These are phyloP conservation scores for Cyprinella venusta DNA, from an alignment of 2,797 vertebrate species.

Conservation along the genomic window DNA sequence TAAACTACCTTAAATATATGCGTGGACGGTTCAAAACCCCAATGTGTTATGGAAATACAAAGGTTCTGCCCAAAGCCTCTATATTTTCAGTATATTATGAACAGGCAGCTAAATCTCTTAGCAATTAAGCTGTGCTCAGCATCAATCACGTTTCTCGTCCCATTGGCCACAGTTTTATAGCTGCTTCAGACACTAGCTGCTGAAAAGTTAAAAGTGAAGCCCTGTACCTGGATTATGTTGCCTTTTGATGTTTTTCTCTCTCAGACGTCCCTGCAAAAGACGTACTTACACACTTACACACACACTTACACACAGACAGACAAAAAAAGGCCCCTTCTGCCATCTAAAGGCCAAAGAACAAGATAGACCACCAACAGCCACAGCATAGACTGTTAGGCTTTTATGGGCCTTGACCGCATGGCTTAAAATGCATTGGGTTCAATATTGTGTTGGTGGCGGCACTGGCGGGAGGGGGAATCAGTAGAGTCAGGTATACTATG, in stretches of 20 bases:
- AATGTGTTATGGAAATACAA: background rate
- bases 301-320: constrained; percentile 46
- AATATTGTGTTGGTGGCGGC: background rate
- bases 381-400: constrained; percentile 59
- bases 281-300: constrained; percentile 1
- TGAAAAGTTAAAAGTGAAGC: constrained; percentile 62
- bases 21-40: background rate
- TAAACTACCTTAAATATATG: background rate
- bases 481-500: constrained; percentile 49
- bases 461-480: background rate
- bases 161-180: constrained; percentile 62
- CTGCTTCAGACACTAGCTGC: constrained; percentile 58
- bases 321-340: constrained; percentile 52
- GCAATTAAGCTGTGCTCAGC: constrained; percentile 54
- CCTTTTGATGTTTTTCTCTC: constrained; percentile 67
- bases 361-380: constrained; percentile 68
- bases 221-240: constrained; percentile 66
- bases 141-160: constrained; percentile 60
- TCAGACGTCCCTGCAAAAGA: constrained; percentile 40
- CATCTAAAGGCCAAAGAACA: constrained; percentile 58
- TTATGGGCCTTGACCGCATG: constrained; percentile 63
- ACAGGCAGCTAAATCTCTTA: constrained; percentile 33
- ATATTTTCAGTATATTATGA: constrained; percentile 18
- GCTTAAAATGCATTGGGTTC: constrained; percentile 58
- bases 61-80: background rate